Evolutionary conservation across 1,140 invertebrate species (phyloP), one percentile per base, ranked within the genome.

Genomic region (Octopus sinensis): DNA sequence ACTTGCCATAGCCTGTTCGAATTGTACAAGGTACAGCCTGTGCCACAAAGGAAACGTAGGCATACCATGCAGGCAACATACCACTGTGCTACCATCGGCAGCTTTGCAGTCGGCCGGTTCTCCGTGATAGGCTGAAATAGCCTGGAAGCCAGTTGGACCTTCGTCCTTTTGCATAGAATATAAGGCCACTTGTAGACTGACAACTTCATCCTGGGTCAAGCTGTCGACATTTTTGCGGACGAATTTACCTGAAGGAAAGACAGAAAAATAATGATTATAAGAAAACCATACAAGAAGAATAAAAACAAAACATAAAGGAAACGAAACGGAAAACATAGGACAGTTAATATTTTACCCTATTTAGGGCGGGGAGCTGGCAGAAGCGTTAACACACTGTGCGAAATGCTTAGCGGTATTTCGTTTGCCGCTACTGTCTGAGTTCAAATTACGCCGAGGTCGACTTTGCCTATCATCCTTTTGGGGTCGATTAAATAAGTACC

Each of bases 31-130:
- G 78, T 82, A 84, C 13, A 85, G 81, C 12, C 84, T 77, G 79
- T 85, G 84, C 84, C 84, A 85, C 82, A 83, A 81, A 10, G 84
- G 84, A 82, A 85, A 85, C 13, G 83, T 84, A 10, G 84, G 81
- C 80, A 83, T 80, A 77, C 84, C 84, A 68, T 85, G 84, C 12
- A 82, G 53, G 68, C 84, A 84, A 79, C 84, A 85, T 52, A 82
- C 84, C n/a, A 81, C 53, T 13, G 62, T 54, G 0, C 75, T 30
- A 12, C 77, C 79, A 23, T 81, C 30, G 4, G 56, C 79, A 54
- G 56, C 73, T 54, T 30, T 71, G 81, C 84, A 85, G 75, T 79
- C 62, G 5, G 84, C 80, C 12, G 84, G 84, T 71, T 82, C 80
- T 43, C 84, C 84, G 77, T 85, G 83, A 76, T 81, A 85, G 43